Evolutionary conservation across 2,888 invertebrate genomes (phyloP).

Genomic region (Exocentrus adspersus): DNA sequence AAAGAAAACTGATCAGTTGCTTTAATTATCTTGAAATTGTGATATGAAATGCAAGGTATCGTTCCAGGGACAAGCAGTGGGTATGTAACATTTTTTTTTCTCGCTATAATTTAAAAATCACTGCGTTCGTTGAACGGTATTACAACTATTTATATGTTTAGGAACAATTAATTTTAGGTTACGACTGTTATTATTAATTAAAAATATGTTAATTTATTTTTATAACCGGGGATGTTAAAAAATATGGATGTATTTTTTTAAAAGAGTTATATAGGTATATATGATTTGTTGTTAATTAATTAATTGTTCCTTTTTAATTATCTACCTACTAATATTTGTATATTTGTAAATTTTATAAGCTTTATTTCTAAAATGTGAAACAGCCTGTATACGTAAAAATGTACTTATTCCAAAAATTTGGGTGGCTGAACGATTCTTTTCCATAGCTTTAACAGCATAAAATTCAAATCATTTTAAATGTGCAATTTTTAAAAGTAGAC

Average conservation of each 20-base stretch:
- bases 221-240: constrained; percentile 38
- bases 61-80: background rate
- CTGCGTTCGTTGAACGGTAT: constrained; percentile 1
- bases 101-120: too few species aligned
- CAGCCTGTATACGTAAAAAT: background rate
- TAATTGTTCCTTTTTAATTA: constrained; percentile 6
- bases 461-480: background rate
- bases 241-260: constrained; percentile 36
- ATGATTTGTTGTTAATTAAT: constrained; percentile 33
- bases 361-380: constrained; percentile 13
- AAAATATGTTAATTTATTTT: constrained; percentile 39
- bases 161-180: background rate
- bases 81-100: background rate
- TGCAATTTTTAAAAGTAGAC: too few species aligned
- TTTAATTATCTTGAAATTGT: constrained; percentile 29
- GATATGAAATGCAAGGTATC: constrained; percentile 31
- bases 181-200: constrained; percentile 27
- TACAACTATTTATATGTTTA: constrained; percentile 1
- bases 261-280: constrained; percentile 32
- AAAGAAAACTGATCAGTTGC: constrained; percentile 41
- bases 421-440: too few species aligned
- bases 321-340: constrained; percentile 29
- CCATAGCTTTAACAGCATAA: too few species aligned
- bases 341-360: constrained; percentile 36
- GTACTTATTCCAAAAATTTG: background rate